Conservation (phyloP, 2,888 invertebrate genomes). For the Drosophila greeni region DNA sequence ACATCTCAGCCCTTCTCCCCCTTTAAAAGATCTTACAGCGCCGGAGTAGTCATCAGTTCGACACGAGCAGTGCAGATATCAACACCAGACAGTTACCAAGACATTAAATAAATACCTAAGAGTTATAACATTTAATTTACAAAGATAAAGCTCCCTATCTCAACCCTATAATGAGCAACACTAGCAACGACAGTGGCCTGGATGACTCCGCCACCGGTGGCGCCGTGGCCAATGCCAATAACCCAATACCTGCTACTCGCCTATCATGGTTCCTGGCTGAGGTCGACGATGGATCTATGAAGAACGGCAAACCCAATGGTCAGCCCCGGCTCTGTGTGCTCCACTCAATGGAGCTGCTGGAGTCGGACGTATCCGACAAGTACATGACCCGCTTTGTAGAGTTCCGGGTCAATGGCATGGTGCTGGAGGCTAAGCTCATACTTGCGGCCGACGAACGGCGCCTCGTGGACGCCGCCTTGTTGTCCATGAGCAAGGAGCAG, state of each 20-base stretch:
- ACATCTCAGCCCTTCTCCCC: background rate
- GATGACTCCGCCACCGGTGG: slow-evolving; percentile 54
- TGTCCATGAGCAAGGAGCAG: slow-evolving; percentile 45
- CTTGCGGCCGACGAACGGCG: slow-evolving; percentile 66
- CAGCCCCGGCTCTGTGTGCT: slow-evolving; percentile 49
- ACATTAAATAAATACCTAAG: background rate
- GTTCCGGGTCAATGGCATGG: slow-evolving; percentile 55
- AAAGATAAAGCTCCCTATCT: background rate
- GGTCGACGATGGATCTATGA: slow-evolving; percentile 58
- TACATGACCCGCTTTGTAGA: slow-evolving; percentile 60
- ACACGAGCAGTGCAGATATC: slow-evolving; percentile 24
- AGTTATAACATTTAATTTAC: background rate
- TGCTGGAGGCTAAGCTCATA: slow-evolving; percentile 60
- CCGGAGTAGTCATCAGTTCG: slow-evolving; percentile 45
- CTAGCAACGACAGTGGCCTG: slow-evolving; percentile 61
- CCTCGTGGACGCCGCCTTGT: slow-evolving; percentile 54
- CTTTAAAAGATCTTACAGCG: slow-evolving; percentile 14
- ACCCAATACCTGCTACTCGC: slow-evolving; percentile 45
- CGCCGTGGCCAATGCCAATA: slow-evolving; percentile 10
- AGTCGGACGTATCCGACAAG: slow-evolving; percentile 57
- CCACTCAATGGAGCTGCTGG: slow-evolving; percentile 71
- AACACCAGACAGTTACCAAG: background rate
- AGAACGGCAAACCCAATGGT: slow-evolving; percentile 41
- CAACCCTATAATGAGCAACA: slow-evolving; percentile 48
- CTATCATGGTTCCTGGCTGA: slow-evolving; percentile 74